Evolutionary conservation across 2,888 invertebrate species (phyloP).

Genomic region (Anthophora plumipes): DNA sequence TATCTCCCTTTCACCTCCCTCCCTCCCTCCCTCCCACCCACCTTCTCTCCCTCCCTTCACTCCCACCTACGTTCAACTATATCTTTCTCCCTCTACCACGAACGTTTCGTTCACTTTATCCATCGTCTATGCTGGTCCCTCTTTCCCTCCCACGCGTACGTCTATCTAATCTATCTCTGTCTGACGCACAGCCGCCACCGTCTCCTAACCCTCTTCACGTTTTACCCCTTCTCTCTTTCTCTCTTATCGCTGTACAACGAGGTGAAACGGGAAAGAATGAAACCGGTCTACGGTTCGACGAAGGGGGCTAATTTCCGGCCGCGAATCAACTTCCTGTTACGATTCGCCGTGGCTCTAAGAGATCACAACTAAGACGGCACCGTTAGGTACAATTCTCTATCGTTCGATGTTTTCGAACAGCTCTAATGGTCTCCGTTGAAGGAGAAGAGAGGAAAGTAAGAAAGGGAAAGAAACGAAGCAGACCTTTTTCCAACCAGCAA

Average conservation of each 20-base stretch:
- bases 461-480: slow-evolving; percentile 47
- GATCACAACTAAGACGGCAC: slow-evolving; percentile 19
- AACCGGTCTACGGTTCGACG: slow-evolving; percentile 37
- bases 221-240: no score
- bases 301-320: slow-evolving; percentile 71
- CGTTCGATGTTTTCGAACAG: no score
- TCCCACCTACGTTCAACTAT: slow-evolving; percentile 20
- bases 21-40: slow-evolving; percentile 19
- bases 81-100: slow-evolving; percentile 54
- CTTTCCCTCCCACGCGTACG: background rate
- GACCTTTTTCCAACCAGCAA: slow-evolving; percentile 85
- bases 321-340: slow-evolving; percentile 67
- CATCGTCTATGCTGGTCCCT: slow-evolving; percentile 2
- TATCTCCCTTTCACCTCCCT: slow-evolving; percentile 13
- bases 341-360: slow-evolving; percentile 51
- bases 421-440: slow-evolving; percentile 74
- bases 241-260: slow-evolving; percentile 45
- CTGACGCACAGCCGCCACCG: slow-evolving; percentile 38
- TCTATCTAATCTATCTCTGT: background rate
- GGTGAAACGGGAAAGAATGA: slow-evolving; percentile 43
- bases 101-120: slow-evolving; percentile 23
- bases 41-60: slow-evolving; percentile 50
- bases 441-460: slow-evolving; percentile 10
- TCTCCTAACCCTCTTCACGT: slow-evolving; percentile 32
- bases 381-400: no score